Evolutionary conservation across 2,113 vertebrate genomes (phyloP).

Genomic region (Peromyscus californicus): DNA sequence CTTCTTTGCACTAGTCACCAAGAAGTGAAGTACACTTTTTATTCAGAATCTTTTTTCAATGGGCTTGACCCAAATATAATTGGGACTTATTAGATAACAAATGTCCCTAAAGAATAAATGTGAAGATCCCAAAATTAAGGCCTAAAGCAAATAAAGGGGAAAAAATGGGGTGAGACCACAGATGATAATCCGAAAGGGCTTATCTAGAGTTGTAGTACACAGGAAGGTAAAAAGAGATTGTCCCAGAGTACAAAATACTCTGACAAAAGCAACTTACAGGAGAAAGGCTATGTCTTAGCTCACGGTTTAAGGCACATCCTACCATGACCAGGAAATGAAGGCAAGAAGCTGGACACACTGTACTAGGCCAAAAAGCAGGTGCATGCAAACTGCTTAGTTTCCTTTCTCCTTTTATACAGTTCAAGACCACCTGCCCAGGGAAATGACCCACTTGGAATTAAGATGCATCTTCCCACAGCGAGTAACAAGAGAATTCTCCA

Average conservation of each 20-base stretch:
- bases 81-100: neutral
- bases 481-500: neutral
- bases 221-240: neutral
- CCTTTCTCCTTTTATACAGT: neutral
- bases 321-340: neutral
- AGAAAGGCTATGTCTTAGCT: neutral
- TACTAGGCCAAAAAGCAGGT: neutral
- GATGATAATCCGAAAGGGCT: neutral
- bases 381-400: neutral
- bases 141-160: neutral
- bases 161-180: neutral
- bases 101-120: neutral
- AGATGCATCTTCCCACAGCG: neutral
- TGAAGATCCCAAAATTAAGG: neutral
- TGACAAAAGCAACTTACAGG: neutral
- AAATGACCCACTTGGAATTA: neutral
- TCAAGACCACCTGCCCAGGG: neutral
- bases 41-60: conserved; percentile 11
- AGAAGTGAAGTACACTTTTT: neutral
- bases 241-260: neutral
- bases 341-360: neutral
- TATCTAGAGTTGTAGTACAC: neutral
- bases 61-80: neutral
- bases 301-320: neutral
- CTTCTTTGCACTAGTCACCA: neutral